Evolutionary conservation across 2,888 invertebrate species (phyloP), one percentile per base, ranked within the genome.

Genomic region (Pseudococcus longispinus): DNA sequence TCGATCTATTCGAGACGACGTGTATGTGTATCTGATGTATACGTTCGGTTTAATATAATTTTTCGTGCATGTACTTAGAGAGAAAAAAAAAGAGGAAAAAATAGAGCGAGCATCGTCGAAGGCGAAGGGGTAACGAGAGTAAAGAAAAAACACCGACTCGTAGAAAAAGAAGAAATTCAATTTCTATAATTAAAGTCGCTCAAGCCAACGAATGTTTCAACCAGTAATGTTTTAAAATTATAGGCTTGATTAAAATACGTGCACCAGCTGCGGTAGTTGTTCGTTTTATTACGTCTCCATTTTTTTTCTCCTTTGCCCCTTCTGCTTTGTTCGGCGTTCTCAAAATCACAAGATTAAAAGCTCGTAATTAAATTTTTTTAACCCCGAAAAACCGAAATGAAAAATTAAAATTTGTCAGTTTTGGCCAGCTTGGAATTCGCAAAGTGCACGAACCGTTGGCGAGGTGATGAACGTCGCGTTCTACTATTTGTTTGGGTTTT

Each of bases 241-340:
- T 74, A 74, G 74, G 74, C 74, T 74, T 74, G 74, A 74, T 74
- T 74, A 74, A 74, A 74, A 74, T 74, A 74, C 74, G 74, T 74
- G 74, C 74, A 74, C 74, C 74, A 74, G 74, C 74, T 74, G 74
- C 74, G 74, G 74, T 74, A 74, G 74, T 74, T 29, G 74, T 74
- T 74, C 74, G 74, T 74, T 74, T 74, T 74, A 74, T 74, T 74
- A 51, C 51, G 51, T 51, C 51, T 51, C 29, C 37, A 26, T 29
- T 29, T 74, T 32, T 74, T 29, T 37, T 18, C 18, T 18, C 37
- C n/a, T 15, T 26, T 65, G 1, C 11, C 4, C 11, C 6, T 26
- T 26, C 51, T 74, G 8, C 0, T 4, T 37, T 9, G 8, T 2
- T 37, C 37, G 37, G 37, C 4, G 37, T 37, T 32, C 70, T 29